A percentile compares a stretch with the other conserved stretches of the same genome.
These are phyloP conservation scores for Drosophila lutescens DNA, from an alignment of 2,888 invertebrate genomes.

Conservation along the genomic window DNA sequence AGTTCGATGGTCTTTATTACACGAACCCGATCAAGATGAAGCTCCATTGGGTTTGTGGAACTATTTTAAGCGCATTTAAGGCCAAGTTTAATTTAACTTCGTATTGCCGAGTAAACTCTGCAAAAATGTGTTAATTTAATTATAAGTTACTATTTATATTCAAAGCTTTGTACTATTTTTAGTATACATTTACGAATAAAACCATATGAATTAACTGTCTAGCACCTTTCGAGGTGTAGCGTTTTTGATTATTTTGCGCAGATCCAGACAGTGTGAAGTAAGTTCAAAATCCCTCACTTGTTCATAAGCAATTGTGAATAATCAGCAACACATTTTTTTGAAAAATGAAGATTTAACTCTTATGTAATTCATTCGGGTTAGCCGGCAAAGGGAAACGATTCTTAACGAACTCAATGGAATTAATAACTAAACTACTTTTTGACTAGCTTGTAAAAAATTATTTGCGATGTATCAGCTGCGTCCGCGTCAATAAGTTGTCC, in stretches of 20 bases:
- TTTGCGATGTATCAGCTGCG: background rate
- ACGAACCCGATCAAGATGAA: background rate
- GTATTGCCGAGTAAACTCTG: conserved; percentile 7
- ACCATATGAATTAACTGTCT: conserved; percentile 40
- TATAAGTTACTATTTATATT: conserved; percentile 27
- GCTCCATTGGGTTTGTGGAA: background rate
- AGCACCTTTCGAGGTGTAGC: conserved; percentile 45
- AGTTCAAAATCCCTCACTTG: background rate
- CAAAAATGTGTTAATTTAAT: conserved; percentile 36
- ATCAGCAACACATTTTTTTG: background rate
- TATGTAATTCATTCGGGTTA: too few relatives aligned
- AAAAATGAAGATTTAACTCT: too few relatives aligned
- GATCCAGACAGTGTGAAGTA: conserved; percentile 21
- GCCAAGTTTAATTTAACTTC: conserved; percentile 19
- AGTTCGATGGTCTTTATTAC: background rate
- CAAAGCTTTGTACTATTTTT: conserved; percentile 33
- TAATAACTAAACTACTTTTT: conserved; percentile 2
- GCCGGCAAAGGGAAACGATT: too few relatives aligned
- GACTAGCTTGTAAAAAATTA: conserved; percentile 33
- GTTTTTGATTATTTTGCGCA: conserved; percentile 1
- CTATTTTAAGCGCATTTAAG: conserved; percentile 1
- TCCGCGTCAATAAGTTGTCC: conserved; percentile 35
- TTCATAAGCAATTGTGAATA: background rate
- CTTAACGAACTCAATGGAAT: too few relatives aligned
- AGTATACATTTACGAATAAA: conserved; percentile 22